These are phyloP conservation scores for Phymanthus crucifer DNA, from an alignment of 92 coral and sea anemone species.

Conservation along the genomic window DNA sequence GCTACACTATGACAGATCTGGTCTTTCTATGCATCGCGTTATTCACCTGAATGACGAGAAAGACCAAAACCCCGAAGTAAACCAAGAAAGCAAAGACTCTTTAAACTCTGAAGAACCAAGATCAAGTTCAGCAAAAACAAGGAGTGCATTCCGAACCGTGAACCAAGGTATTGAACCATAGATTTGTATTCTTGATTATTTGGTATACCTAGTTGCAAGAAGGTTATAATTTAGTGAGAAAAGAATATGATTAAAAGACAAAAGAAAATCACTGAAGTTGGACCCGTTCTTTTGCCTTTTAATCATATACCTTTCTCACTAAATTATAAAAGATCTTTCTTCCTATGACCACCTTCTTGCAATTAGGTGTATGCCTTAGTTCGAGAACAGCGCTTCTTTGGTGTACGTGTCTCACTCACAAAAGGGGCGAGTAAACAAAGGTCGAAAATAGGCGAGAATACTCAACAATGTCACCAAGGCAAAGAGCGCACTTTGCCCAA, in stretches of 20 bases:
- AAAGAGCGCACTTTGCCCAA: background rate
- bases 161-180: slow-evolving; percentile 57
- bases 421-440: background rate
- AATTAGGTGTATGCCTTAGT: background rate
- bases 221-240: no score
- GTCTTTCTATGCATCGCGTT: slow-evolving; percentile 15
- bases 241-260: no score
- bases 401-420: background rate
- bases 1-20: slow-evolving; percentile 18
- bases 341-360: no score
- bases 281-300: no score
- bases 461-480: background rate
- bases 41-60: slow-evolving; percentile 15
- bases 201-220: no score
- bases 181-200: background rate
- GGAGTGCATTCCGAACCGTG: slow-evolving; percentile 83
- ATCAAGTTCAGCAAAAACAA: slow-evolving; percentile 35
- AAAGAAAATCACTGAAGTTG: no score
- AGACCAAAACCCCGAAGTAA: background rate
- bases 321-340: no score
- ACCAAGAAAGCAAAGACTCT: slow-evolving; percentile 16
- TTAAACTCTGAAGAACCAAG: slow-evolving; percentile 22
- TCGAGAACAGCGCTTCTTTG: background rate
- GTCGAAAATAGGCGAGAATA: background rate
- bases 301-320: no score